Evolutionary conservation across 2,888 invertebrate species (phyloP), one percentile per base, ranked within the genome.

Genomic region (Spodoptera littoralis): DNA sequence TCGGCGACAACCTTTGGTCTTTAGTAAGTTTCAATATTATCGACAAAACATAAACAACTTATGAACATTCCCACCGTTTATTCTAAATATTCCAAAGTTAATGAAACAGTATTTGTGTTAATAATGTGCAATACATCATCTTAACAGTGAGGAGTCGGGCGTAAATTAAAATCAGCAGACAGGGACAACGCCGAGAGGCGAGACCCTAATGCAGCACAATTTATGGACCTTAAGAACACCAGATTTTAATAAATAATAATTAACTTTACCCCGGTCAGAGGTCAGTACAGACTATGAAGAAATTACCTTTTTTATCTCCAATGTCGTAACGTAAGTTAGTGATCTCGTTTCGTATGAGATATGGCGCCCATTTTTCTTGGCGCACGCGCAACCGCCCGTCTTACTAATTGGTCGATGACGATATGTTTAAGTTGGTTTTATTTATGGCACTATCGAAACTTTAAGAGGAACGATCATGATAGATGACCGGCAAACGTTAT

Each of bases 331-430:
- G 70, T 63, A 72, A 71, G 69, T 75, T 79, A 36, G 72, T 84
- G 88, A 87, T 90, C 90, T 90, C 77, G 81, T 90, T 89, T 83
- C 58, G 59, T 73, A 70, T 90, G 88, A 90, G 76, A 86, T 83
- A 90, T 88, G 79, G 79, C 68, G 72, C 73, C 79, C 83, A 90
- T 90, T 86, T 88, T 84, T 90, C 83, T 84, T 73, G 42, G 61
- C 74, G 76, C 75, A 52, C 59, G 78, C 81, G 79, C 84, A 80
- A 77, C 79, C 65, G 62, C 73, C 67, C 65, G 67, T 66, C 77
- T 59, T 77, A 79, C 84, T 88, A 87, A 89, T 88, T 88, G 89
- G 87, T 73, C 76, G 77, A 79, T 81, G 82, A 82, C 79, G 80
- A 66, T 69, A 60, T 79, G 79, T 79, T 78, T 78, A 77, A 77